These are phyloP conservation scores for Malacoraja senta DNA, from an alignment of 2,797 vertebrate species.

Conservation along the genomic window DNA sequence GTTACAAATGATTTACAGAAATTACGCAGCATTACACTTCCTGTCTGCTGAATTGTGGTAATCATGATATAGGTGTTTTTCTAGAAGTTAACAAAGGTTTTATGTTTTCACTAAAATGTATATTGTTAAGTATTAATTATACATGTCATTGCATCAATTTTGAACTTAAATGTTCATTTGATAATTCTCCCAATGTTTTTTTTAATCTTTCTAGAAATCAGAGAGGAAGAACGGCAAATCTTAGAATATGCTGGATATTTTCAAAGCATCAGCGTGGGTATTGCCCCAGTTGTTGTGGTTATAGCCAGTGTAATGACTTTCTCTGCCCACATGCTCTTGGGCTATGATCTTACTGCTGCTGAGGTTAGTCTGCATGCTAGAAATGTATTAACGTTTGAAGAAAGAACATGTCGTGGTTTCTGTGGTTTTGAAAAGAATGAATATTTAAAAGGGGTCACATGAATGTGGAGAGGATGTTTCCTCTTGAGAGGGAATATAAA, in stretches of 20 bases:
- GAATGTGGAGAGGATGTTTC: too few relatives aligned
- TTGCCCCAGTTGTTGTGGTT: constrained; percentile 83
- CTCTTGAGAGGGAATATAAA: too few relatives aligned
- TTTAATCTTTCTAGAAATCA: constrained; percentile 60
- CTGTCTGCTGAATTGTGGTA: neutral
- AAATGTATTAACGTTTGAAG: neutral
- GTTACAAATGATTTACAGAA: neutral
- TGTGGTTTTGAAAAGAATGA: neutral
- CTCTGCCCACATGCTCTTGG: constrained; percentile 81
- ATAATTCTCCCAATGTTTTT: constrained; percentile 34
- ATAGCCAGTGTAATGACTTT: constrained; percentile 86
- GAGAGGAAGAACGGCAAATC: constrained; percentile 73
- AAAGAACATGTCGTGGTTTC: neutral
- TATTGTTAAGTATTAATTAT: neutral
- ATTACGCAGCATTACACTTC: neutral
- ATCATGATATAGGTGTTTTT: neutral
- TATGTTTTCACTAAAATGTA: neutral
- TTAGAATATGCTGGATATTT: constrained; percentile 80
- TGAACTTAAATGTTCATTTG: neutral
- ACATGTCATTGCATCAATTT: neutral
- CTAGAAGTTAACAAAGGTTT: neutral
- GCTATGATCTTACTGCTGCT: constrained; percentile 79
- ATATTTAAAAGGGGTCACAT: neutral
- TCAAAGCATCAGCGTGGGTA: constrained; percentile 84
- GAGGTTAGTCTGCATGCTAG: constrained; percentile 60